Evolutionary conservation across 2,113 vertebrate genomes (phyloP), one percentile per base, ranked within the genome.

Genomic region (Centrocercus urophasianus): DNA sequence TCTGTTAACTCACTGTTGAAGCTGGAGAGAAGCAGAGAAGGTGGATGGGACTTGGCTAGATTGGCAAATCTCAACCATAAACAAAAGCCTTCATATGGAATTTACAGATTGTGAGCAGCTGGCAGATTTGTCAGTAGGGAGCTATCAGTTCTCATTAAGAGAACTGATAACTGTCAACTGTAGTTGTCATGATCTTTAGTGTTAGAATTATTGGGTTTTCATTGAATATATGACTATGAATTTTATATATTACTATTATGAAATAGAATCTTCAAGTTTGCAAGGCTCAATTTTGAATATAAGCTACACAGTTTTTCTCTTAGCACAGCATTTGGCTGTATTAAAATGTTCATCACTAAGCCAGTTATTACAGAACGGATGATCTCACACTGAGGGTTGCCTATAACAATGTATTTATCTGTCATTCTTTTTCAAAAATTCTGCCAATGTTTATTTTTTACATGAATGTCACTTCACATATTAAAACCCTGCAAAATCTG

Each of bases 121-220:
- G 86, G 73, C 32, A 93, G 38, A 87, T 89, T 77, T 93, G 32
- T 81, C 77, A 92, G 52, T 78, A 34, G 70, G 86, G 86, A 90
- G 8, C 13, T 84, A 54, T 94, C 63, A 72, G 78, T 87, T 63
- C 66, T 89, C 32, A 48, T 85, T 88, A 89, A 78, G 16, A 32
- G 54, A 63, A 82, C 56, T 3, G 32, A 74, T 54, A 42, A 12
- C 42, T 82, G 76, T 81, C 52, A 86, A 64, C 27, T 7, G 63
- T 90, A 83, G 27, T 15, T 71, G 4, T 45, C 14, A 11, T 48
- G 22, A 27, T 57, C 28, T 66, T 48, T 54, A 52, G 15, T 30
- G 56, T 21, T 3, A 67, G 3, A 71, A 65, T 75, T 88, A 40
- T 36, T 71, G 45, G 60, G 16, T 8, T 67, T 10, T 60, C 30